Base-by-base conservation (phyloP, 2,888 invertebrate genomes). In the Caenorhabditis sp. region DNA sequence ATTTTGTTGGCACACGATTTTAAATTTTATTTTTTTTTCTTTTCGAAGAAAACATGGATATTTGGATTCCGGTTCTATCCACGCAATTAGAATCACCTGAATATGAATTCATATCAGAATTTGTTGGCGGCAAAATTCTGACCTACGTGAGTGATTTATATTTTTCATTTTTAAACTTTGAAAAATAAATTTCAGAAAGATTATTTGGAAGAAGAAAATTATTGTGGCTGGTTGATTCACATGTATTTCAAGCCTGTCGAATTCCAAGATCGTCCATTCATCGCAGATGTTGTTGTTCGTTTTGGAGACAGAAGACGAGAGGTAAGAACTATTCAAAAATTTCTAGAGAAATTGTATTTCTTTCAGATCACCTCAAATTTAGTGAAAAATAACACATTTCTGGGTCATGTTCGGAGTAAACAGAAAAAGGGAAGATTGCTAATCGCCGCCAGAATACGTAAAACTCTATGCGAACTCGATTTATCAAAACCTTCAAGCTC, bases 91-190 rank as follows among this genome's bases (percentile, higher is more conserved):
- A 75, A 59, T 64, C 70, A 10, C 38, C 67, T n/a, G 57, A 56
- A 14, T 67, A 61, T 31, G 70, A 70, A 8, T 70, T 70, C 26
- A 23, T 14, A 7, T 27, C 52, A 4, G 50, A 67, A 0, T 75
- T 75, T 21, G 59, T 75, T 27, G 75, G 75, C 36, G 75, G 75
- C 58, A 63, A 75, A 20, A 62, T 68, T 26, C n/a, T 70, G 1
- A 23, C 70, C n/a, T 59, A 69, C 62, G 73, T 70, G 27, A 50
- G 38, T 23, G 26, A 17, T 10, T 49, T 38, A 38, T 58, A 5
- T 58, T 21, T 31, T 61, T 8, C 31, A 38, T 12, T 52, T 36
- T 50, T 25, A 4, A 21, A 20, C 49, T 27, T 20, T 56, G 10
- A 23, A 21, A 27, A 23, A 26, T 36, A 10, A 54, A 25, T 5